Evolutionary conservation across 2,113 vertebrate species (phyloP).

Genomic region (Oplegnathus fasciatus): DNA sequence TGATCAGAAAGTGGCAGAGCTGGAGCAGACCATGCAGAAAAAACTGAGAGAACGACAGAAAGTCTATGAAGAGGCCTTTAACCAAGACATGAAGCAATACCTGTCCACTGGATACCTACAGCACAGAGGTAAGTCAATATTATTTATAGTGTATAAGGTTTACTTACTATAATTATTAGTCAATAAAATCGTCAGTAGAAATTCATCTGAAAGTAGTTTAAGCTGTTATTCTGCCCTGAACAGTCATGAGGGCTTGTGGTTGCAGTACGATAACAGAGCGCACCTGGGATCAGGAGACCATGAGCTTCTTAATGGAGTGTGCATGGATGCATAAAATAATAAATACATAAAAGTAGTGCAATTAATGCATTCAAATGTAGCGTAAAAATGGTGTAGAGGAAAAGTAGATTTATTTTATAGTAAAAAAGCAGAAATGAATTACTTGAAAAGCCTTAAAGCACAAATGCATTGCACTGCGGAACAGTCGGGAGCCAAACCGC

Average conservation of each 20-base stretch:
- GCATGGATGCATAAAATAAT: neutral
- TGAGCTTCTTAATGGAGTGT: too few relatives aligned
- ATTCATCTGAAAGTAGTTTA: too few relatives aligned
- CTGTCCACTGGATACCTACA: constrained; percentile 93
- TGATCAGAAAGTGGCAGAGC: constrained; percentile 89
- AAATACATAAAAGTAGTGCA: neutral
- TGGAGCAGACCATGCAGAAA: constrained; percentile 91
- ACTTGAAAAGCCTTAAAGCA: too few relatives aligned
- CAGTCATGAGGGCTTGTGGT: too few relatives aligned
- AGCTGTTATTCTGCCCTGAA: too few relatives aligned
- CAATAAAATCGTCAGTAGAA: neutral
- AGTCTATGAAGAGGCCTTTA: constrained; percentile 96
- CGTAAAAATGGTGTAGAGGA: too few relatives aligned
- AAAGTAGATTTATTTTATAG: too few relatives aligned
- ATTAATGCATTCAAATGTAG: neutral
- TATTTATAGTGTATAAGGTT: too few relatives aligned
- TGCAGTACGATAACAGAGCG: neutral
- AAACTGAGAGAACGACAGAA: constrained; percentile 95
- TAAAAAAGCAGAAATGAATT: too few relatives aligned
- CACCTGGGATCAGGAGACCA: neutral
- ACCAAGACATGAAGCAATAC: constrained; percentile 97
- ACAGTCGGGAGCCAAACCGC: too few relatives aligned
- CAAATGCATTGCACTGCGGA: too few relatives aligned
- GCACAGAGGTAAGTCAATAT: constrained; percentile 86
- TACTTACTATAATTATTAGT: neutral